Evolutionary conservation across 1,140 invertebrate genomes (phyloP).

Genomic region (Trachymyrmex cornetzi): DNA sequence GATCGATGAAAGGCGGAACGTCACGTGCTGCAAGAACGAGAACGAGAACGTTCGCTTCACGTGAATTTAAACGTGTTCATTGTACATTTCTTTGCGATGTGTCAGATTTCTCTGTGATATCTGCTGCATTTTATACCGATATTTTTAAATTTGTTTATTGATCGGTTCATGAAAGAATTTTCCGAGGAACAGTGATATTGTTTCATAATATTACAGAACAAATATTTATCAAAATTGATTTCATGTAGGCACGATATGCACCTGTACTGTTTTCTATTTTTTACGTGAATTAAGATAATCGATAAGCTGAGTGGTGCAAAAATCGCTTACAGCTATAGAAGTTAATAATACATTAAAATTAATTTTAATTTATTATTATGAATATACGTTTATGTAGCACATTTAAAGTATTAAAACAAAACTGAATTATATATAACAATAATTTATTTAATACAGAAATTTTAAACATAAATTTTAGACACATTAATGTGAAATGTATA

Average conservation of each 20-base stretch:
- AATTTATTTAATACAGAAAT: conserved; percentile 9
- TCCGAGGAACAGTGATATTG: conserved; percentile 20
- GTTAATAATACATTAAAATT: conserved; percentile 16
- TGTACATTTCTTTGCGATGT: conserved; percentile 21
- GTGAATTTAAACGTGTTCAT: conserved; percentile 40
- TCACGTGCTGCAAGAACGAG: conserved; percentile 52
- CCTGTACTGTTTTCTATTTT: conserved; percentile 74
- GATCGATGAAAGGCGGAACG: conserved; percentile 72
- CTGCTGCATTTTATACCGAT: conserved; percentile 12
- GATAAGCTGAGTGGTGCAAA: conserved; percentile 34
- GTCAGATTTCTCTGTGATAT: conserved; percentile 22
- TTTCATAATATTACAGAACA: conserved; percentile 67
- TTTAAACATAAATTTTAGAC: conserved; percentile 26
- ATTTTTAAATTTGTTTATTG: conserved; percentile 47
- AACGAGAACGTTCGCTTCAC: conserved; percentile 44
- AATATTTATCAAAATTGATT: conserved; percentile 72
- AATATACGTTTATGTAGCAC: neutral
- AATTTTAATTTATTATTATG: conserved; percentile 6
- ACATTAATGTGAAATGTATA: conserved; percentile 11
- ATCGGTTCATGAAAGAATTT: neutral
- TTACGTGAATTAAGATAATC: conserved; percentile 73
- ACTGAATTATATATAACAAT: neutral
- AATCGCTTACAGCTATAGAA: neutral
- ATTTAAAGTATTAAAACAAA: conserved; percentile 3
- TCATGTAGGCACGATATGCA: conserved; percentile 60